Conservation (phyloP, 2,113 vertebrate species). For the Apteryx mantelli region DNA sequence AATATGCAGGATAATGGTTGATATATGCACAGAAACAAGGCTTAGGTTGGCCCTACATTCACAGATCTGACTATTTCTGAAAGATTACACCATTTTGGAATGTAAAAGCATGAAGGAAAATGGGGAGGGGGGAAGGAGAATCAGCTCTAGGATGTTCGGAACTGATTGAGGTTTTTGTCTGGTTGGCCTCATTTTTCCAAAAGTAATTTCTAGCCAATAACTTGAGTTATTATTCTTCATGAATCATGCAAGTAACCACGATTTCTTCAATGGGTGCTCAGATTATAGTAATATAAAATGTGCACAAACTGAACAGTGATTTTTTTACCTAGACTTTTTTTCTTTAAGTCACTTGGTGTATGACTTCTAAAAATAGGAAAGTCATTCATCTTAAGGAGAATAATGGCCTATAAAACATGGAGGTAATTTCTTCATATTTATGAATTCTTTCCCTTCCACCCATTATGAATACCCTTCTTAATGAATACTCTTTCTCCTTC, state of each 20-base stretch:
- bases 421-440: background rate
- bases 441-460: background rate
- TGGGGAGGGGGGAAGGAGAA: accelerated
- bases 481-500: background rate
- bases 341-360: background rate
- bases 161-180: background rate
- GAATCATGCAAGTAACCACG: background rate
- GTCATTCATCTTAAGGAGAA: background rate
- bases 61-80: background rate
- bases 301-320: background rate
- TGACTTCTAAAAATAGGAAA: background rate
- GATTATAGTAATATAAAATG: background rate
- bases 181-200: background rate
- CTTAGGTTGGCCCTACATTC: background rate
- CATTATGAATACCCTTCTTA: background rate
- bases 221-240: background rate
- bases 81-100: background rate
- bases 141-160: background rate
- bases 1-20: background rate
- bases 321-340: background rate
- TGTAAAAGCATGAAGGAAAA: background rate
- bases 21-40: background rate
- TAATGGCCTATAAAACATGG: background rate
- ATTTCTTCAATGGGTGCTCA: background rate
- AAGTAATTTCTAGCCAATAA: background rate